Conservation (phyloP, 2,888 invertebrate genomes). For the Tetramorium bicarinatum region DNA sequence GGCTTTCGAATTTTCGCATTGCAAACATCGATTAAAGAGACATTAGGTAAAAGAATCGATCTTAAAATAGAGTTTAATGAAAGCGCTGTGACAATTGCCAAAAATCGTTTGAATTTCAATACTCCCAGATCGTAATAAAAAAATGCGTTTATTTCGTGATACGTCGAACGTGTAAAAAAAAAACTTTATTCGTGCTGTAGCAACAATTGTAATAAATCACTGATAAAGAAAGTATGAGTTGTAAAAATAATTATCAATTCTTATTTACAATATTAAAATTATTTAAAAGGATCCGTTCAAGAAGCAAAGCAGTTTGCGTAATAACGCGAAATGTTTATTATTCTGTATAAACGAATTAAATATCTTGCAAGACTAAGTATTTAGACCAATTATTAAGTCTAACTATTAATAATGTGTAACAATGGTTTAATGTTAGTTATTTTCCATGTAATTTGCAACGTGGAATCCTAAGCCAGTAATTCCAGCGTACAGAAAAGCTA, state of each 20-base stretch:
- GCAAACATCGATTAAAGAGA: slow-evolving; percentile 9
- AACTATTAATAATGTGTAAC: background rate
- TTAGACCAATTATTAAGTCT: background rate
- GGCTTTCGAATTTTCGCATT: slow-evolving; percentile 60
- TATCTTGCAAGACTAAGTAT: background rate
- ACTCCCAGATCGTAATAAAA: background rate
- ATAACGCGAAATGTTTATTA: background rate
- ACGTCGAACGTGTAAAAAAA: background rate
- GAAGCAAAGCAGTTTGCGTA: background rate
- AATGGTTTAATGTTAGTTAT: background rate
- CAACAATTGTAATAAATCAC: background rate
- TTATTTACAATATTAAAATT: background rate
- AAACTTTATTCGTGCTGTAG: background rate
- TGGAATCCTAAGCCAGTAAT: background rate
- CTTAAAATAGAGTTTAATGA: background rate
- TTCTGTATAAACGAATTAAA: background rate
- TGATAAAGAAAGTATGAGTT: background rate
- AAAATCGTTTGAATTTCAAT: background rate
- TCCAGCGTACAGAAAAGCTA: background rate
- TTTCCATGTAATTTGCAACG: background rate
- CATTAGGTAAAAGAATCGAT: background rate
- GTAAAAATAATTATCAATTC: background rate
- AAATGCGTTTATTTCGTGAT: background rate
- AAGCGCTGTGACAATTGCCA: background rate
- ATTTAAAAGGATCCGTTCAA: background rate